phyloP scores from a whole-genome alignment of 1,140 invertebrate species.

The Vanessa atalanta region DNA sequence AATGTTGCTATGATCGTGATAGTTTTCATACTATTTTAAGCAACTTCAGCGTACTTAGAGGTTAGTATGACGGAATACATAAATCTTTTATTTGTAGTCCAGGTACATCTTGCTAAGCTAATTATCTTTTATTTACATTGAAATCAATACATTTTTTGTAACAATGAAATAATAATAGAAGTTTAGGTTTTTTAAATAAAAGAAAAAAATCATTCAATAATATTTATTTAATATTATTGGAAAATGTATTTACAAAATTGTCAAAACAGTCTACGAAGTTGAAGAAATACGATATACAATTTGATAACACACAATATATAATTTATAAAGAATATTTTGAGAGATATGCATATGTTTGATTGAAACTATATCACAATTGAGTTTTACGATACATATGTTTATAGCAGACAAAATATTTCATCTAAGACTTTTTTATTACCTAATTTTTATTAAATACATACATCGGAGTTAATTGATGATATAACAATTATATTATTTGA shows the following conservation, averaged over 20 bases:
- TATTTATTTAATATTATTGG: slow-evolving; percentile 23
- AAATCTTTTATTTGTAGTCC: too few species aligned
- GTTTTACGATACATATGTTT: slow-evolving; percentile 8
- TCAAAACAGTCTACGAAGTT: slow-evolving; percentile 30
- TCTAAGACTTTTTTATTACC: background rate
- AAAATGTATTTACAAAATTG: slow-evolving; percentile 39
- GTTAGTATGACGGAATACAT: too few species aligned
- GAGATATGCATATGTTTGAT: slow-evolving; percentile 32
- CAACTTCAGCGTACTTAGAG: too few species aligned
- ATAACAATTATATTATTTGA: background rate
- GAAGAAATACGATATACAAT: slow-evolving; percentile 15
- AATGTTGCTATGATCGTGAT: too few species aligned
- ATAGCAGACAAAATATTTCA: background rate
- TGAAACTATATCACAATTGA: slow-evolving; percentile 37
- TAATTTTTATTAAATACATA: background rate
- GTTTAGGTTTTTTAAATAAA: background rate
- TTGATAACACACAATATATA: background rate
- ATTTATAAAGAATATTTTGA: background rate
- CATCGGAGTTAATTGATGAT: background rate
- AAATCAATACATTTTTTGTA: too few species aligned
- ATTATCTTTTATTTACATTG: too few species aligned
- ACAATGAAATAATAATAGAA: too few species aligned
- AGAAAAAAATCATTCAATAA: slow-evolving; percentile 11
- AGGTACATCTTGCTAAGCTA: too few species aligned
- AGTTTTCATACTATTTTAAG: too few species aligned